Evolutionary conservation across 2,113 vertebrate genomes (phyloP), one percentile per base, ranked within the genome.

Genomic region (Paracanthobrama guichenoti): DNA sequence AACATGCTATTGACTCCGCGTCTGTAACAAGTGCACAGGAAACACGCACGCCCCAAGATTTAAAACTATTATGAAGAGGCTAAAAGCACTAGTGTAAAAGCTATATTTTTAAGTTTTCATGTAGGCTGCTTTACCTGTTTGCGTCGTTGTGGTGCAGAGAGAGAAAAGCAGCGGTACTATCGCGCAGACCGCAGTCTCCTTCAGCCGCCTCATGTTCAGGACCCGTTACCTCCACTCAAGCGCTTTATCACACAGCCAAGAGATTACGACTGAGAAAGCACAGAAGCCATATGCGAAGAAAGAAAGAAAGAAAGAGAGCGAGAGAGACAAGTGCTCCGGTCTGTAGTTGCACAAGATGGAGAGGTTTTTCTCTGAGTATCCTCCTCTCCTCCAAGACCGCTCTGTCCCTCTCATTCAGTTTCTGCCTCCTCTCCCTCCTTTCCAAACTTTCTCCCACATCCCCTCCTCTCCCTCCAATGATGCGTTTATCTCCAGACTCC

Each of bases 361-460:
- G 83, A 87, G 85, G 88, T 89, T 85, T 91, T 18, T 46, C 55
- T 83, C 87, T 86, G 79, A 85, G 90, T 62, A 88, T 91, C 71
- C 55, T 72, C 89, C 88, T 88, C 90, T 91, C 83, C 79, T 87
- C 86, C 84, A 84, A 86, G 59, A 77, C 18, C 88, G 86, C 62
- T 87, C 50, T 87, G 89, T 90, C 91, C 82, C 89, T 90, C 93
- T 94, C 91, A 92, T 93, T 94, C 93, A 92, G 84, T 90, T 86
- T 93, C 90, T 91, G 91, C 92, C 92, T 90, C 90, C 92, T 60
- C 87, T 78, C 74, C 44, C 83, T 83, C 86, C 59, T 87, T 83
- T 82, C 84, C 84, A 71, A 82, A 81, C 79, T 69, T 71, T 76
- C 74, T 76, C 79, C 35, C 91, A 90, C 82, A 42, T 79, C 31